Conservation (phyloP, 2,888 invertebrate genomes). For the Eristalinus sepulchralis region DNA sequence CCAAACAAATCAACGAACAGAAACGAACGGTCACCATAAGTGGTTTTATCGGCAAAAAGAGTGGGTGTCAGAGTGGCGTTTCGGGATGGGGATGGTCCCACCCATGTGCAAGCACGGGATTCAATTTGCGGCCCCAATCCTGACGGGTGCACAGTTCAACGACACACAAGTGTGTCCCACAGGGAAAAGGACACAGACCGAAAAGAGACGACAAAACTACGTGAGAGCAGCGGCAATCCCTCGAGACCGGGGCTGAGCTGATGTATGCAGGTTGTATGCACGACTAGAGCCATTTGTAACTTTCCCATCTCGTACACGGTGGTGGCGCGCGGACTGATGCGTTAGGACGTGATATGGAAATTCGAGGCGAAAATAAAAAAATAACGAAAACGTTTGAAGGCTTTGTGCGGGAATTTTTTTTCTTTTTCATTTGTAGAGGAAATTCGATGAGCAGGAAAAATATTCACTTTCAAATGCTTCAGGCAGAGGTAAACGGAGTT, state of each 20-base stretch:
- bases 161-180: slow-evolving; percentile 39
- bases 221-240: background rate
- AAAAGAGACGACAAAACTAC: background rate
- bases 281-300: background rate
- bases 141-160: slow-evolving; percentile 40
- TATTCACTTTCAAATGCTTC: too few relatives aligned
- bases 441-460: too few relatives aligned
- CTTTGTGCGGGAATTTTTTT: background rate
- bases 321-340: background rate
- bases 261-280: background rate
- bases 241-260: slow-evolving; percentile 18
- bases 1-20: too few relatives aligned
- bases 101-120: slow-evolving; percentile 21
- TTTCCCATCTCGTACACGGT: background rate
- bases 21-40: slow-evolving; percentile 39
- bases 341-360: background rate
- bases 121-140: slow-evolving; percentile 22
- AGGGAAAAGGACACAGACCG: slow-evolving; percentile 6
- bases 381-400: background rate
- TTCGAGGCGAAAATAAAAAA: background rate
- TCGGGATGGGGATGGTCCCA: background rate
- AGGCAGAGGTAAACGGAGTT: too few relatives aligned
- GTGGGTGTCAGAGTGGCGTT: background rate
- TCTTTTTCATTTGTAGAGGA: background rate
- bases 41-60: slow-evolving; percentile 29